Conservation (phyloP, 2,797 vertebrate genomes). For the Oceanodroma leucorhoa region DNA sequence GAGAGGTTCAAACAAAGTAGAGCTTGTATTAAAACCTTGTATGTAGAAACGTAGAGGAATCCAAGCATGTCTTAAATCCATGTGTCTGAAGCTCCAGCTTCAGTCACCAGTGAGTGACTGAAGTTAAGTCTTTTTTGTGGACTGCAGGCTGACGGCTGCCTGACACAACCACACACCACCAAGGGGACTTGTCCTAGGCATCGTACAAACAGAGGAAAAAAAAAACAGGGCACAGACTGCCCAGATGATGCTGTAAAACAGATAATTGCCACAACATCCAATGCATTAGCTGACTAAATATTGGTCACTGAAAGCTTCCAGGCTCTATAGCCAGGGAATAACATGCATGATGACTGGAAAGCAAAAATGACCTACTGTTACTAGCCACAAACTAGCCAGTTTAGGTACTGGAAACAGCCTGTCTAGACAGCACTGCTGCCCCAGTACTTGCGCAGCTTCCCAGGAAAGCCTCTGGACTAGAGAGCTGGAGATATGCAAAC, state of each 20-base stretch:
- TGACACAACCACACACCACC: background rate
- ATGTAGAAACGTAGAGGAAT: background rate
- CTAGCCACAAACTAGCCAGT: background rate
- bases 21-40: background rate
- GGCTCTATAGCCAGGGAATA: background rate
- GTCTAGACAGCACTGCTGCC: background rate
- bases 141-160: background rate
- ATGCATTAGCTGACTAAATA: background rate
- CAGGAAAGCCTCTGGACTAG: background rate
- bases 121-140: background rate
- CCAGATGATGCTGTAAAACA: background rate
- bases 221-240: background rate
- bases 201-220: accelerated
- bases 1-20: background rate
- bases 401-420: background rate
- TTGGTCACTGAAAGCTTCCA: background rate
- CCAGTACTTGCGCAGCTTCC: background rate
- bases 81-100: background rate
- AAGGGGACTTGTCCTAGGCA: background rate
- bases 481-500: background rate
- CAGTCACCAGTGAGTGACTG: background rate
- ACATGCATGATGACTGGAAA: background rate
- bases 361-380: background rate
- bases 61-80: background rate
- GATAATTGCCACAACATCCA: background rate